These are phyloP conservation scores for Excalfactoria chinensis DNA, from an alignment of 2,113 vertebrate genomes.

Conservation along the genomic window DNA sequence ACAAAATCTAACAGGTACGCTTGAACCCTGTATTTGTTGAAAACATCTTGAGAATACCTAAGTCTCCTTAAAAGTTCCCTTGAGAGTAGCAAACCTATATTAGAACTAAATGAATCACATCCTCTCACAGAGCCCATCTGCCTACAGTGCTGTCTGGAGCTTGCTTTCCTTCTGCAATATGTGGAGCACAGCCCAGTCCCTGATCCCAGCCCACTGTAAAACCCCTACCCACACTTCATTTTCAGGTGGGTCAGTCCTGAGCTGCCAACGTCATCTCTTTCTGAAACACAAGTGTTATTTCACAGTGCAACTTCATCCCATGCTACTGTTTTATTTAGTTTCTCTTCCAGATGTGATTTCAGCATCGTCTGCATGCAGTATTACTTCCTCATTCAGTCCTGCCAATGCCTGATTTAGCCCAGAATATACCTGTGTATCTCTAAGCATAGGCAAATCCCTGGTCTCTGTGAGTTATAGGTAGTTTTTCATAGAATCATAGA, in stretches of 20 bases:
- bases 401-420: neutral
- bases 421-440: neutral
- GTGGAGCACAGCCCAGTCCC: neutral
- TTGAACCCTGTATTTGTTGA: neutral
- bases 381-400: neutral
- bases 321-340: neutral
- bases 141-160: neutral
- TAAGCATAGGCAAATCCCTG: neutral
- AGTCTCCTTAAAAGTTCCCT: neutral
- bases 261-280: neutral
- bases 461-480: neutral
- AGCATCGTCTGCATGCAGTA: rapidly evolving
- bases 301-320: neutral
- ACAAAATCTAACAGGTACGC: rapidly evolving
- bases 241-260: neutral
- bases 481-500: neutral
- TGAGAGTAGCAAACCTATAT: neutral
- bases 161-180: neutral
- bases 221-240: neutral
- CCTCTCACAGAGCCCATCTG: neutral
- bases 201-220: neutral
- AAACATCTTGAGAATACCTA: neutral
- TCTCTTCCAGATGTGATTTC: neutral
- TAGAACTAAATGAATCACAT: neutral
- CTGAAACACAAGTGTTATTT: neutral